These are phyloP conservation scores for Paramormyrops hopkinsi DNA, from an alignment of 2,797 vertebrate genomes.

Conservation along the genomic window DNA sequence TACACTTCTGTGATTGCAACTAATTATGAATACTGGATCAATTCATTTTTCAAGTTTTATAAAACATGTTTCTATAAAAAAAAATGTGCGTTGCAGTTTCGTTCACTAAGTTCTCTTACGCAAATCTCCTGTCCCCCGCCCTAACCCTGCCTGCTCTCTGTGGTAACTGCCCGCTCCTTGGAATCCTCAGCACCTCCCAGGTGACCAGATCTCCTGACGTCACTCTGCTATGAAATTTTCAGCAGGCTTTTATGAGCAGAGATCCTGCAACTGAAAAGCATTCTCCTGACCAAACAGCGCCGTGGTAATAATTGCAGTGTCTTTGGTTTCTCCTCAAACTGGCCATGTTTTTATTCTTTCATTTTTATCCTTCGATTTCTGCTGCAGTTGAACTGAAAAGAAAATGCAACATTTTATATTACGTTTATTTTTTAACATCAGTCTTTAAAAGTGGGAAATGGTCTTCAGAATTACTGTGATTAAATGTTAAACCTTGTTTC, in stretches of 20 bases:
- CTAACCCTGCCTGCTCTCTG: background rate
- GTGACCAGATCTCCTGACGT: conserved; percentile 2
- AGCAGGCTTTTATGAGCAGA: background rate
- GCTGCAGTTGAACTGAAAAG: background rate
- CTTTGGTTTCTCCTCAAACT: background rate
- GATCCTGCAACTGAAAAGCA: background rate
- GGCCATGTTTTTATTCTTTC: background rate
- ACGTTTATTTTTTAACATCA: background rate
- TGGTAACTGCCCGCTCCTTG: background rate
- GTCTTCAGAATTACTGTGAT: conserved; percentile 1
- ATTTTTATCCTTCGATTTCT: background rate
- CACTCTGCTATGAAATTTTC: conserved; percentile 6
- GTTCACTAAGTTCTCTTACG: background rate
- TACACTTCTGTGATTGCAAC: background rate
- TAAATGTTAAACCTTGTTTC: background rate
- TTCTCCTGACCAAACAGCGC: background rate
- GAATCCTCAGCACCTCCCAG: background rate
- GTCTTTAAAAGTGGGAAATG: background rate
- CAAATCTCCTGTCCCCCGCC: background rate
- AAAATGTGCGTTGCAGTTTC: background rate
- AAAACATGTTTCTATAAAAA: background rate
- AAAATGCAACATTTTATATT: background rate
- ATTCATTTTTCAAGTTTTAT: background rate
- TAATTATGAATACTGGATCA: background rate
- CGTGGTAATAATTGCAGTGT: background rate